Percentiles rank a stretch among this genome's conserved stretches.
These are phyloP conservation scores for Clytia hemisphaerica DNA, from an alignment of 30 jellyfish, hydroid and myxozoan genomes.

Conservation along the genomic window DNA sequence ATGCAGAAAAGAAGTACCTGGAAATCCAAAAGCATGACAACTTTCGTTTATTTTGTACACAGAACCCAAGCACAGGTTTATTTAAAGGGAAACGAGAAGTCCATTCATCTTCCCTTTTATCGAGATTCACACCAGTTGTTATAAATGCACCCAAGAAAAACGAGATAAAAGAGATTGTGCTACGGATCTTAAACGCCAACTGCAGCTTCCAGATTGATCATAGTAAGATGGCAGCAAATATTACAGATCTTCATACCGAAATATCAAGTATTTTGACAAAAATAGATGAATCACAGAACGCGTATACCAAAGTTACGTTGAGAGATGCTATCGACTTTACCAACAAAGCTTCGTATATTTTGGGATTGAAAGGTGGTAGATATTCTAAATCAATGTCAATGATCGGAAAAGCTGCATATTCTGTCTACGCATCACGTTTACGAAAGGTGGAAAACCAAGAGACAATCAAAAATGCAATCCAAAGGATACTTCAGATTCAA, in stretches of 20 bases:
- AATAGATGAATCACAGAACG: not conserved
- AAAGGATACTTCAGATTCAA: no score
- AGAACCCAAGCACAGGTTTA: constrained; percentile 6
- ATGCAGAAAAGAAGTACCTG: constrained; percentile 1
- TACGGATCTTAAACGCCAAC: not conserved
- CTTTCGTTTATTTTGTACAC: constrained; percentile 9
- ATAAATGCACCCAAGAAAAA: not conserved
- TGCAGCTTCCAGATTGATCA: not conserved
- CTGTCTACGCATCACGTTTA: not conserved
- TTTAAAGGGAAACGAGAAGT: constrained; percentile 6
- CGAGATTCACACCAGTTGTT: constrained; percentile 2
- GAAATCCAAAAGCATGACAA: not conserved
- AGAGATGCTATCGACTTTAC: constrained; percentile 13
- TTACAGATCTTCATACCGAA: not conserved
- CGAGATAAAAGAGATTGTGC: not conserved
- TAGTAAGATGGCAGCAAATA: not conserved
- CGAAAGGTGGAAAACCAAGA: constrained; percentile 1
- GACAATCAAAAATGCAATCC: not conserved
- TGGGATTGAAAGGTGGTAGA: not conserved
- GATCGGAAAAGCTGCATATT: not conserved
- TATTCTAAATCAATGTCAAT: not conserved
- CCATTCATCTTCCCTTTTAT: constrained; percentile 14
- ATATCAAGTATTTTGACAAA: not conserved
- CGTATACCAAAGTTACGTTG: not conserved
- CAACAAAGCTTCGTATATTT: not conserved